Percentiles rank a stretch among this genome's conserved stretches.
phyloP scores from a whole-genome alignment of 2,113 vertebrate species.

The Solea senegalensis region DNA sequence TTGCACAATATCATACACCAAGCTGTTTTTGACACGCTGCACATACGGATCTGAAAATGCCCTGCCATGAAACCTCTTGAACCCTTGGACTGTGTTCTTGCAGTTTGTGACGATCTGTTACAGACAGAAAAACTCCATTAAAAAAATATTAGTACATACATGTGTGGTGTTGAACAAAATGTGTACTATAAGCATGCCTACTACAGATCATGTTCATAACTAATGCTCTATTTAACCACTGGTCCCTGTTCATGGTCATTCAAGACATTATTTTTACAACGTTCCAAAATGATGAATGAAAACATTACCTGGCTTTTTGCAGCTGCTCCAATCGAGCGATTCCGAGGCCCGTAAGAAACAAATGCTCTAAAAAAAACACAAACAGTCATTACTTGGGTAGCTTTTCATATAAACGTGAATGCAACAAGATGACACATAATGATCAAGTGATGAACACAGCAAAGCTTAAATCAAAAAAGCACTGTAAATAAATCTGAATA shows the following conservation, averaged over 20 bases:
- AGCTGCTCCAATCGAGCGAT: constrained; percentile 93
- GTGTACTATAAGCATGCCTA: neutral
- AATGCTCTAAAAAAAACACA: constrained; percentile 84
- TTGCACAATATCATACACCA: constrained; percentile 93
- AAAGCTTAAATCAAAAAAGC: no score
- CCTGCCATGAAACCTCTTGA: constrained; percentile 97
- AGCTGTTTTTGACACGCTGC: constrained; percentile 87
- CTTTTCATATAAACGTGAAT: neutral
- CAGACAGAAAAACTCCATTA: neutral
- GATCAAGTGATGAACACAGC: no score
- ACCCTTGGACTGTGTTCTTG: constrained; percentile 97
- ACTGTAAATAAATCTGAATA: no score
- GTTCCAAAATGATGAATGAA: neutral
- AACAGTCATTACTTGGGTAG: neutral
- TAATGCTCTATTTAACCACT: neutral
- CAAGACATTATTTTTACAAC: neutral
- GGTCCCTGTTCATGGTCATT: neutral
- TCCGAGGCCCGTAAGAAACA: constrained; percentile 95
- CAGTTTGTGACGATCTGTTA: constrained; percentile 93
- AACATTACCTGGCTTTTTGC: constrained; percentile 95
- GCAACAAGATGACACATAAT: no score
- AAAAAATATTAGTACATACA: neutral
- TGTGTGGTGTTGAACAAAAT: neutral
- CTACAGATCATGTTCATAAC: neutral
- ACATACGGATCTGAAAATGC: constrained; percentile 94